Conservation (phyloP, 2,797 vertebrate genomes). For the Scarus forsteni region DNA sequence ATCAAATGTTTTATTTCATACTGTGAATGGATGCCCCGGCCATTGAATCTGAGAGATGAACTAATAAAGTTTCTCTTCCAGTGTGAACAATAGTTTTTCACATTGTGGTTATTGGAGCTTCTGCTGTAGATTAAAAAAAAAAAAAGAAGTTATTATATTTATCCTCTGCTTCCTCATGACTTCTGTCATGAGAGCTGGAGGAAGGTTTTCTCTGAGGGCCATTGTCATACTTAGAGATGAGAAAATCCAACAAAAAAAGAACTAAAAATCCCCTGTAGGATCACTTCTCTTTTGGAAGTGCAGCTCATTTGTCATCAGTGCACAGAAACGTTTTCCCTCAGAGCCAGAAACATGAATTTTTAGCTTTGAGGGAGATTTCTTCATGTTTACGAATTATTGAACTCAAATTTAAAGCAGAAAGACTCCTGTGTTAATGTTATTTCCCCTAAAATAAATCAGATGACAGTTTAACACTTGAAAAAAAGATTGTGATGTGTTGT, state of each 20-base stretch:
- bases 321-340: constrained; percentile 26
- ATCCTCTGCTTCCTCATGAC: constrained; percentile 22
- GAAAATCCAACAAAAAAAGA: background rate
- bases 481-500: constrained; percentile 50
- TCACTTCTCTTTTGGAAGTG: constrained; percentile 8
- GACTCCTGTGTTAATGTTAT: constrained; percentile 5
- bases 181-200: constrained; percentile 32
- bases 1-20: background rate
- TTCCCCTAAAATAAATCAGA: constrained; percentile 27
- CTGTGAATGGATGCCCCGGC: background rate
- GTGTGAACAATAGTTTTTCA: background rate
- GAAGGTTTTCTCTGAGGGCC: background rate
- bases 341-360: constrained; percentile 25
- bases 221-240: constrained; percentile 2
- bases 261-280: constrained; percentile 2
- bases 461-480: constrained; percentile 20
- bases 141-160: constrained; percentile 4
- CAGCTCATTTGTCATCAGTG: constrained; percentile 22
- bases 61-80: background rate
- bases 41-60: constrained; percentile 3
- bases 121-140: constrained; percentile 8
- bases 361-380: constrained; percentile 26
- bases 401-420: constrained; percentile 6
- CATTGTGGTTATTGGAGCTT: background rate
- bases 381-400: constrained; percentile 26